Evolutionary conservation across 2,888 invertebrate species (phyloP), one percentile per base, ranked within the genome.

Genomic region (Mechanitis messenoides): DNA sequence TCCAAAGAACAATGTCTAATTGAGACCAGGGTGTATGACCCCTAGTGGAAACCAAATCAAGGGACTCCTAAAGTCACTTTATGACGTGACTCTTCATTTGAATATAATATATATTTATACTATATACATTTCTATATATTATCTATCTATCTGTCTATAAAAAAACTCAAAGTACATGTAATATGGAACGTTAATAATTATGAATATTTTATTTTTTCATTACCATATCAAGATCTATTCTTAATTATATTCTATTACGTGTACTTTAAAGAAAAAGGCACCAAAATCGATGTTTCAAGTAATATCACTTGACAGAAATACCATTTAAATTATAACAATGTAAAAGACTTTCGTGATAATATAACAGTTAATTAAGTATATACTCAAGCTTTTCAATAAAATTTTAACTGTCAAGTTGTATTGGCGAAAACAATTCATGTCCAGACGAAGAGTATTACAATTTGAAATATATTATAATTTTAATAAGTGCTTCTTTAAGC

Each of bases 1-100:
- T 84, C 73, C 79, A 78, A 79, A 71, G 69, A 69, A 74, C 68
- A 75, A 74, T 71, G 71, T 70, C 68, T 72, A 70, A 72, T 74
- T 74, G 67, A 72, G 76, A 85, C 75, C 89, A 91, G 91, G 92
- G 92, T 91, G 84, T 89, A 91, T 90, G 92, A 92, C 91, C 92
- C 92, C 92, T 92, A 92, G 91, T 93, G 93, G 93, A 94, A 94
- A 93, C 94, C 94, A 94, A 94, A 94, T 94, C 94, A 93, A 93
- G 91, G 91, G 91, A 89, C 90, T 80, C 74, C 66, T 79, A 92
- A 93, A 92, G 92, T 92, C 92, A 93, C 92, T 81, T 80, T 83
- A 91, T 85, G 92, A 92, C 93, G 93, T 93, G 93, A 92, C 92
- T 91, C 75, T 42, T 42, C 42, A 42, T 7, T 42, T 58, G 58